Evolutionary conservation across 2,797 vertebrate genomes (phyloP).

Genomic region (Mastacembelus armatus): DNA sequence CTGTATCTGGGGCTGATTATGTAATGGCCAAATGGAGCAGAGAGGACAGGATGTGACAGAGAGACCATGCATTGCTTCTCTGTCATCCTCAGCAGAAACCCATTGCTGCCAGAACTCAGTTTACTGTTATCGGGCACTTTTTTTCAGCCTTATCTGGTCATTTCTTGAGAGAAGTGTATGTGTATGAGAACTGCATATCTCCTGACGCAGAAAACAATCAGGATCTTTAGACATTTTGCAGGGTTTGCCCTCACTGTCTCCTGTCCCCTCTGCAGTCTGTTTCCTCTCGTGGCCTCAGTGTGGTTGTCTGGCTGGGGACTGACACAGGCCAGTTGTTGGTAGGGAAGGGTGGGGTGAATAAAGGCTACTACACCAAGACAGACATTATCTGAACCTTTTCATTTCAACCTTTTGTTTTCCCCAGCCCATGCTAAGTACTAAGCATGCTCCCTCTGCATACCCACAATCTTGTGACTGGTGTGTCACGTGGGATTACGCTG

Average conservation of each 20-base stretch:
- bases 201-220: background rate
- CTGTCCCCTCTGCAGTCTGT: slow-evolving; percentile 7
- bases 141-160: slow-evolving; percentile 23
- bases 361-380: slow-evolving; percentile 2
- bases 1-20: slow-evolving; percentile 67
- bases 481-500: slow-evolving; percentile 9
- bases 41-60: slow-evolving; percentile 42
- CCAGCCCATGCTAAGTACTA: background rate
- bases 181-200: background rate
- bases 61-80: slow-evolving; percentile 48
- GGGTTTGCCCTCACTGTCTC: background rate
- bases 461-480: slow-evolving; percentile 14
- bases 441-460: background rate
- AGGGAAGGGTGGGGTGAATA: slow-evolving; percentile 16
- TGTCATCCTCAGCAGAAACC: slow-evolving; percentile 16
- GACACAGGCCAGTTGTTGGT: slow-evolving; percentile 29
- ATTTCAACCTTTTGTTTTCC: slow-evolving; percentile 11
- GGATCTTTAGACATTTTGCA: slow-evolving; percentile 1
- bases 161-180: too few species aligned
- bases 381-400: slow-evolving; percentile 19
- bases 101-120: slow-evolving; percentile 6
- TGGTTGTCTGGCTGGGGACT: slow-evolving; percentile 49
- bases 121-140: slow-evolving; percentile 36
- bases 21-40: slow-evolving; percentile 65
- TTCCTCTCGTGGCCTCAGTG: slow-evolving; percentile 29